Evolutionary conservation across 2,113 vertebrate species (phyloP).

Genomic region (Cisticola juncidis): DNA sequence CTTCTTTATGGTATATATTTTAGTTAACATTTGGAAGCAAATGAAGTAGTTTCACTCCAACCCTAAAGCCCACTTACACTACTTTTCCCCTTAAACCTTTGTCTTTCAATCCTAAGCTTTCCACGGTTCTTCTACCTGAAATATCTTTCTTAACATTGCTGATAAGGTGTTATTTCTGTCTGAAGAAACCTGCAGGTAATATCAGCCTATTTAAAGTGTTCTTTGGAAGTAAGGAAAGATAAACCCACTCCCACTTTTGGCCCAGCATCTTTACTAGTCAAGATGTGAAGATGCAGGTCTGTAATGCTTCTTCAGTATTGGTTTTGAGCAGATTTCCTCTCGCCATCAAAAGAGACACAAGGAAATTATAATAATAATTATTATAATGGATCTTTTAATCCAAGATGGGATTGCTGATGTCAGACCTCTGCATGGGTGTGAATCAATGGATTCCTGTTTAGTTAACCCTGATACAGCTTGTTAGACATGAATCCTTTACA

Average conservation of each 20-base stretch:
- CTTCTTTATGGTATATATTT: background rate
- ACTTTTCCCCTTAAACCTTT: background rate
- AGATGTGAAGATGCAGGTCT: background rate
- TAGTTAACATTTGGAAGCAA: background rate
- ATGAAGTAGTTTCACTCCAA: background rate
- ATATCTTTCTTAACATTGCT: background rate
- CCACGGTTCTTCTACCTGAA: background rate
- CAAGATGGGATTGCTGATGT: background rate
- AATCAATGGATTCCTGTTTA: background rate
- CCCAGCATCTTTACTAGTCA: background rate
- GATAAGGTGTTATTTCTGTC: background rate
- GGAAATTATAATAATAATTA: background rate
- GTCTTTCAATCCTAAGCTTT: background rate
- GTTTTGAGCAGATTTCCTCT: background rate
- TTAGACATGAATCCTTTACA: background rate
- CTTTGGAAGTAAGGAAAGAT: background rate
- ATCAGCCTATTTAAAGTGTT: background rate
- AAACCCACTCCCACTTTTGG: background rate
- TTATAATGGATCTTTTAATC: background rate
- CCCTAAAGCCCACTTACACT: background rate
- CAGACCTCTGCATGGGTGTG: background rate
- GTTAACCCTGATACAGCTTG: background rate
- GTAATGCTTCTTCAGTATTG: background rate
- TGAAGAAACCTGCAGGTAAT: background rate
- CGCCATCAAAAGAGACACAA: background rate